Percentiles rank a stretch among this genome's conserved stretches.
phyloP scores from a whole-genome alignment of 2,888 invertebrate species.

The Drosophila emarginata region DNA sequence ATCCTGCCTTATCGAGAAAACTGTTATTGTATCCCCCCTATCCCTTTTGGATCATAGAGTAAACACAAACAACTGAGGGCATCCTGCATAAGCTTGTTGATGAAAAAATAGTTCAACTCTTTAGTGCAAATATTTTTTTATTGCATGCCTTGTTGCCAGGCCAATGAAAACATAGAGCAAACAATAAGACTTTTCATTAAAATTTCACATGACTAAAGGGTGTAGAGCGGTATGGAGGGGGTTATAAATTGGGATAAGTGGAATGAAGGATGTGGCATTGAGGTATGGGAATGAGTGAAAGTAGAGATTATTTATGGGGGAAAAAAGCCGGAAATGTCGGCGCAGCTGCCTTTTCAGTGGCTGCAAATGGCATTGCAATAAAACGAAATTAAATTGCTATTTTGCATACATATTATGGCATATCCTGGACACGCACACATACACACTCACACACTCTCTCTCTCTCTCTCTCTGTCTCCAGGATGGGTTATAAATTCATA shows the following conservation, averaged over 20 bases:
- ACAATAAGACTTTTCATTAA: conserved; percentile 54
- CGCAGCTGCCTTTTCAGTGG: conserved; percentile 62
- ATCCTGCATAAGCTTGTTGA: conserved; percentile 25
- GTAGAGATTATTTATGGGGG: conserved; percentile 59
- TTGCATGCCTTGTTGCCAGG: conserved; percentile 17
- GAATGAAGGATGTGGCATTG: too few species aligned
- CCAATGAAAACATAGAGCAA: conserved; percentile 27
- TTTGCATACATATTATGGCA: conserved; percentile 65
- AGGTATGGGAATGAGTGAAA: conserved; percentile 1
- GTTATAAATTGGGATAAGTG: too few species aligned
- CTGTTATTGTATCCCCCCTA: neutral
- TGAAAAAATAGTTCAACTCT: conserved; percentile 34
- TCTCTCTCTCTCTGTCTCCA: conserved; percentile 6
- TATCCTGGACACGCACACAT: conserved; percentile 41
- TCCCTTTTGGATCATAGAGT: neutral
- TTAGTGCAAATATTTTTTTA: conserved; percentile 18
- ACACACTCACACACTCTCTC: conserved; percentile 12
- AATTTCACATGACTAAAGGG: conserved; percentile 30
- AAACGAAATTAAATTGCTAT: conserved; percentile 75
- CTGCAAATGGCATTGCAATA: conserved; percentile 71
- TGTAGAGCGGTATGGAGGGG: neutral
- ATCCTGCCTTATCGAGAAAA: neutral
- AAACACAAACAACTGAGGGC: neutral
- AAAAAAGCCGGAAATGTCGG: conserved; percentile 25
- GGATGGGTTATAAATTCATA: conserved; percentile 53